Conservation (phyloP, 1,140 invertebrate species). For the Tribolium castaneum region DNA sequence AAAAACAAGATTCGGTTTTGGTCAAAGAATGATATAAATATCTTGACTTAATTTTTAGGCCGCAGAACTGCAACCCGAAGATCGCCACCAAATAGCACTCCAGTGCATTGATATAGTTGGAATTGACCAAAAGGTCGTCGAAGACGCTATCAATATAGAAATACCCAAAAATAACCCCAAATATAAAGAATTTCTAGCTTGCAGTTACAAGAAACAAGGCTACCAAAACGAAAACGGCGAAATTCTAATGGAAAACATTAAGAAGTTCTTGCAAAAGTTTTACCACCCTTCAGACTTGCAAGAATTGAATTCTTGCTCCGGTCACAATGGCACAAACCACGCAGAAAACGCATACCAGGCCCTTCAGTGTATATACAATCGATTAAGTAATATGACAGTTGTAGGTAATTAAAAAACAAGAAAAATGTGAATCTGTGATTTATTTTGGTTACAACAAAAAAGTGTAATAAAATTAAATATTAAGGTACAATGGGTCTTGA, state of each 20-base stretch:
- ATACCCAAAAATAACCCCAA: conserved; percentile 41
- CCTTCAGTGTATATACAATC: not conserved
- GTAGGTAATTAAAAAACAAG: not conserved
- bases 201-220: conserved; percentile 55
- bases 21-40: not conserved
- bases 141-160: conserved; percentile 16
- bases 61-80: not conserved
- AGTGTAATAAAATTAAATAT: not conserved
- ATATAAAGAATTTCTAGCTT: conserved; percentile 53
- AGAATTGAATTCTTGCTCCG: not conserved
- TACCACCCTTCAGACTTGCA: not conserved
- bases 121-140: conserved; percentile 41
- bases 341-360: conserved; percentile 4
- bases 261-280: conserved; percentile 19
- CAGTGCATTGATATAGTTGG: conserved; percentile 47
- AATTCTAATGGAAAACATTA: conserved; percentile 47
- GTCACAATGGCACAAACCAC: not conserved
- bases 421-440: not conserved
- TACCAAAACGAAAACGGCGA: conserved; percentile 48
- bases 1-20: no score
- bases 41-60: not conserved
- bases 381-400: not conserved
- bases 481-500: conserved; percentile 3
- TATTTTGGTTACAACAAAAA: conserved; percentile 19
- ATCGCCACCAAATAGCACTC: conserved; percentile 34